Evolutionary conservation across 2,113 vertebrate genomes (phyloP).

Genomic region (Pseudopipra pipra): DNA sequence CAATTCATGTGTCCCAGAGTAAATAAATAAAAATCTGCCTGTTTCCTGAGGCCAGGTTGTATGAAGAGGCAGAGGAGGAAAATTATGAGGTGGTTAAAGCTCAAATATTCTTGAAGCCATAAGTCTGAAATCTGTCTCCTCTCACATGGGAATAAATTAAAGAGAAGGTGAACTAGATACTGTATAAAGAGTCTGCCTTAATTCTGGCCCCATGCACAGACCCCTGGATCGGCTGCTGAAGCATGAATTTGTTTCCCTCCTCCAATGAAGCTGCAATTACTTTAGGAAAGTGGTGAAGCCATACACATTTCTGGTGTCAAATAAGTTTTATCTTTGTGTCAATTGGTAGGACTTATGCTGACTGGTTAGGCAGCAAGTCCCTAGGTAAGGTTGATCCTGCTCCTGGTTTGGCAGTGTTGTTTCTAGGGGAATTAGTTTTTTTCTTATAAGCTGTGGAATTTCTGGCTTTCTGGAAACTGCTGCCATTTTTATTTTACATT

Average conservation of each 20-base stretch:
- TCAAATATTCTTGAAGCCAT: not conserved
- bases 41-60: not conserved
- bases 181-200: not conserved
- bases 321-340: not conserved
- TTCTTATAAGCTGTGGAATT: not conserved
- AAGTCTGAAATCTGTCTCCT: not conserved
- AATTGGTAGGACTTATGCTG: not conserved
- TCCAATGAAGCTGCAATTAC: not conserved
- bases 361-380: not conserved
- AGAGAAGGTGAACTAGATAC: not conserved
- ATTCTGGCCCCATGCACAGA: not conserved
- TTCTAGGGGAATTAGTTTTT: not conserved
- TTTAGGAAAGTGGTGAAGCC: not conserved
- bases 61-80: accelerated
- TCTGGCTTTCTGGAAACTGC: not conserved
- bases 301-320: not conserved
- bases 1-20: not conserved
- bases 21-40: not conserved
- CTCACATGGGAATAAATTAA: not conserved
- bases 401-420: not conserved
- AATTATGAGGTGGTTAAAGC: not conserved
- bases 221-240: not conserved
- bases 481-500: not conserved
- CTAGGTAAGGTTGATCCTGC: not conserved
- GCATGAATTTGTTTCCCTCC: not conserved